phyloP scores from a whole-genome alignment of 2,113 vertebrate genomes.

The Alosa alosa region DNA sequence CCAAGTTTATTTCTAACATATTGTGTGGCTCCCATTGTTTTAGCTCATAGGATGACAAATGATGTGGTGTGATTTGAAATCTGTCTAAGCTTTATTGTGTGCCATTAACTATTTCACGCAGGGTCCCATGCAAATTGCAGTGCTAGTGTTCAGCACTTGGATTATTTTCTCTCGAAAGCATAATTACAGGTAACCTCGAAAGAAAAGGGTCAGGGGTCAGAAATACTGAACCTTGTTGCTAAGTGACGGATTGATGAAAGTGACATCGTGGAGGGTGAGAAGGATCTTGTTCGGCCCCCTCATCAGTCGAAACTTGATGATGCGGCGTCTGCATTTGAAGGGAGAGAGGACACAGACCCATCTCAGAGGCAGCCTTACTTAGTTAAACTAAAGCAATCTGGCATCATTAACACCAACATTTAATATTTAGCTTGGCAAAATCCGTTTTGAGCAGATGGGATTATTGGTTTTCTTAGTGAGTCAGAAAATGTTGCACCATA shows the following conservation, averaged over 20 bases:
- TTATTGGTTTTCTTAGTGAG: not conserved
- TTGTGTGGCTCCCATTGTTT: not conserved
- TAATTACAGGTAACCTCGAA: not conserved
- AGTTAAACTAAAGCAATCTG: not conserved
- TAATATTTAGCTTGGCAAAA: not conserved
- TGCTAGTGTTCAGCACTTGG: not conserved
- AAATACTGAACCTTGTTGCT: constrained; percentile 53
- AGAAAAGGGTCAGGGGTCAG: not conserved
- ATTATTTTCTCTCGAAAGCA: not conserved
- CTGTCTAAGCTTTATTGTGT: not conserved
- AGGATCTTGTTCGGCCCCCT: constrained; percentile 59
- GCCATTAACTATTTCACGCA: not conserved
- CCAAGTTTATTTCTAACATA: not conserved
- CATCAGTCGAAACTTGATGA: constrained; percentile 52
- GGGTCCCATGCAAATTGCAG: not conserved
- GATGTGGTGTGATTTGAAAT: not conserved
- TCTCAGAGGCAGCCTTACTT: not conserved
- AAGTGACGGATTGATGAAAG: constrained; percentile 61
- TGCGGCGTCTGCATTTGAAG: constrained; percentile 48
- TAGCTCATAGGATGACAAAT: not conserved
- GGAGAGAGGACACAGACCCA: not conserved
- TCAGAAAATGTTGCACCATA: no score
- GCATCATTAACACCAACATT: not conserved
- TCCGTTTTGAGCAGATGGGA: not conserved
- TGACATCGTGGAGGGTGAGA: constrained; percentile 58